These are phyloP conservation scores for Tupaia chinensis DNA, from an alignment of 2,113 vertebrate genomes.

Conservation along the genomic window DNA sequence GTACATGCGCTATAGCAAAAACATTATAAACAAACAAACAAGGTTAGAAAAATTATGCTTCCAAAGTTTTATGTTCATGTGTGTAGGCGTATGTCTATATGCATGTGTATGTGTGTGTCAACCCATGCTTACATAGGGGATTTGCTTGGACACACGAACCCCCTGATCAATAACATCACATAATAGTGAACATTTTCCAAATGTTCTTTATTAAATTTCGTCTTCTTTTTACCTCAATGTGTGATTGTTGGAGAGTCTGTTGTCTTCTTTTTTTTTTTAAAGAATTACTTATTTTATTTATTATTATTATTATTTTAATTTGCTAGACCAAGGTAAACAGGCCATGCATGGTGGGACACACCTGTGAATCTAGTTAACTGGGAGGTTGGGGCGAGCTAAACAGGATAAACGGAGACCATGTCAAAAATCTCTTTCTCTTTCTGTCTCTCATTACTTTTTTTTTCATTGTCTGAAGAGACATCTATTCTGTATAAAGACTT, in stretches of 20 bases:
- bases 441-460: background rate
- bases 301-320: too few species aligned
- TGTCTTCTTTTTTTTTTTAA: background rate
- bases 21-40: too few species aligned
- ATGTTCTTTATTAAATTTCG: background rate
- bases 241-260: background rate
- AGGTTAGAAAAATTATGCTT: background rate
- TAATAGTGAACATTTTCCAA: background rate
- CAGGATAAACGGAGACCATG: too few species aligned
- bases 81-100: background rate
- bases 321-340: too few species aligned
- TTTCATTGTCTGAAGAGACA: background rate
- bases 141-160: background rate
- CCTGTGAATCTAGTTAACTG: too few species aligned
- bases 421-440: too few species aligned
- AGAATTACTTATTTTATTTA: background rate
- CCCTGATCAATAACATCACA: background rate
- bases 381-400: too few species aligned
- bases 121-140: background rate
- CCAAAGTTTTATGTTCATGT: background rate
- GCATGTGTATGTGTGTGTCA: background rate
- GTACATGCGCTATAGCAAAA: too few species aligned
- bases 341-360: too few species aligned
- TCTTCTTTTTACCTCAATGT: background rate
- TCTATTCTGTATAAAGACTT: background rate